Conservation (phyloP, 2,888 invertebrate genomes). For the Diploptera punctata region DNA sequence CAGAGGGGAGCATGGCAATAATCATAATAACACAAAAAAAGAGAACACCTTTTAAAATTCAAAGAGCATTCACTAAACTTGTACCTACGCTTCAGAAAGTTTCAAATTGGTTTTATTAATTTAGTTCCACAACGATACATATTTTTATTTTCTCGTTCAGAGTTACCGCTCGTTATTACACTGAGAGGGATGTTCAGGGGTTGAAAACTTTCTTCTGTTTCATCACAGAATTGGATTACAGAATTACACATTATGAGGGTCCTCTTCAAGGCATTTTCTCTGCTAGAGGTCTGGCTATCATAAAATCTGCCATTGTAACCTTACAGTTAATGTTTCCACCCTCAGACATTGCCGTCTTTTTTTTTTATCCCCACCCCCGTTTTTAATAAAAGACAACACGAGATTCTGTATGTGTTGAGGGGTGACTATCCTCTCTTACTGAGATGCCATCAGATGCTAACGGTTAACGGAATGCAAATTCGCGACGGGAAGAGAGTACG, state of each 20-base stretch:
- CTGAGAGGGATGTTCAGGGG: background rate
- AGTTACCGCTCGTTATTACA: background rate
- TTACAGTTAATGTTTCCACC: slow-evolving; percentile 10
- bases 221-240: slow-evolving; percentile 1
- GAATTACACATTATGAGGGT: background rate
- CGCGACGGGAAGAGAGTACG: background rate
- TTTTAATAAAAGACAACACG: slow-evolving; percentile 24
- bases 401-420: background rate
- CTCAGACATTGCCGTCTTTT: background rate
- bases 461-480: slow-evolving; percentile 23
- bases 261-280: no score
- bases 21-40: background rate
- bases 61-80: background rate
- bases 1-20: background rate
- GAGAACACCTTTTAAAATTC: background rate
- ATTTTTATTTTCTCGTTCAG: background rate
- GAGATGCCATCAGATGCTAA: slow-evolving; percentile 10
- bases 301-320: slow-evolving; percentile 14
- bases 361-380: background rate
- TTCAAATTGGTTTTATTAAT: slow-evolving; percentile 3
- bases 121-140: background rate
- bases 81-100: background rate
- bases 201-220: background rate
- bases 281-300: no score
- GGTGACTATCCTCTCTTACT: background rate